Conservation (phyloP, 2,888 invertebrate genomes). For the Tenthredo scrophulariae region DNA sequence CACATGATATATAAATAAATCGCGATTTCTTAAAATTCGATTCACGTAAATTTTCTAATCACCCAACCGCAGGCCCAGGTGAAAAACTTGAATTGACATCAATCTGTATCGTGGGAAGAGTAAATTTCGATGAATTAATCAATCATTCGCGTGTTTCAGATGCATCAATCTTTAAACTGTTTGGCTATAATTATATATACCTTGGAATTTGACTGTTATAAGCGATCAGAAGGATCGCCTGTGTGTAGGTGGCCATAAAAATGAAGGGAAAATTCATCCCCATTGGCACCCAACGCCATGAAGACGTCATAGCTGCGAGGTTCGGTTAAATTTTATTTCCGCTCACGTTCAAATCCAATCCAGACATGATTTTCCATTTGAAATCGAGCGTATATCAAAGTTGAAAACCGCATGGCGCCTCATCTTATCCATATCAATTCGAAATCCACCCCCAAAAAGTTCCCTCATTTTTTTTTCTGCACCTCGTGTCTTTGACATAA, state of each 20-base stretch:
- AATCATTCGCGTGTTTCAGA: neutral
- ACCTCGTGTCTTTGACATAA: slow-evolving; percentile 43
- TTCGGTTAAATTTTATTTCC: slow-evolving; percentile 69
- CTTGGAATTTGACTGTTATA: neutral
- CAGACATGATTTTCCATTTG: slow-evolving; percentile 76
- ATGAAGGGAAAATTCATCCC: neutral
- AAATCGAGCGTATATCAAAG: slow-evolving; percentile 76
- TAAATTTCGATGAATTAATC: neutral
- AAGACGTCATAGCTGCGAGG: neutral
- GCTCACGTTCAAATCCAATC: slow-evolving; percentile 75
- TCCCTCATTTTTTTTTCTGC: slow-evolving; percentile 41
- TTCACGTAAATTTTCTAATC: neutral
- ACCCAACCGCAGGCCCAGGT: neutral
- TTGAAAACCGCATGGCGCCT: slow-evolving; percentile 57
- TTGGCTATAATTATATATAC: neutral
- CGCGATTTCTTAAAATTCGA: neutral
- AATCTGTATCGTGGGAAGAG: neutral
- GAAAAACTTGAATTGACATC: neutral
- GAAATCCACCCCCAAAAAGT: slow-evolving; percentile 48
- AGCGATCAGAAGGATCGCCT: neutral
- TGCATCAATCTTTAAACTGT: neutral
- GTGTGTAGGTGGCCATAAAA: neutral
- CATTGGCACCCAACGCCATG: slow-evolving; percentile 41
- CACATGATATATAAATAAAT: no score
- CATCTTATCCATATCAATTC: slow-evolving; percentile 75